Evolutionary conservation across 2,797 vertebrate species (phyloP).

Genomic region (Hafferia zeledoni): DNA sequence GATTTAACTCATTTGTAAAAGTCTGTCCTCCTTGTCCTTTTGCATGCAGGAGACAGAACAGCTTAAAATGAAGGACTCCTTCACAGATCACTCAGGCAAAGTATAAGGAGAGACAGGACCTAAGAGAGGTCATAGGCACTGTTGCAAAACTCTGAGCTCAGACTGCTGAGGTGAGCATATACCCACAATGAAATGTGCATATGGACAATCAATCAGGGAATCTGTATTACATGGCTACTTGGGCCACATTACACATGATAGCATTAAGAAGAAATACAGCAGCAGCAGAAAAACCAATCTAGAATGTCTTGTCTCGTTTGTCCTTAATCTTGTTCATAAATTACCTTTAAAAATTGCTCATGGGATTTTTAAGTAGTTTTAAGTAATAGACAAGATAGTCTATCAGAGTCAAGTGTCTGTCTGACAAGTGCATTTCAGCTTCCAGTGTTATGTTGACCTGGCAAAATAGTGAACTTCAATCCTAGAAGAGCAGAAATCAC

Average conservation of each 20-base stretch:
- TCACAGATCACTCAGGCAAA: not conserved
- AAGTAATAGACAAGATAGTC: not conserved
- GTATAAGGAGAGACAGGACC: not conserved
- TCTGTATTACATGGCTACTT: not conserved
- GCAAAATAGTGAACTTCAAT: not conserved
- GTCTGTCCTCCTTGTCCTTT: not conserved
- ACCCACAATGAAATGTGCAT: not conserved
- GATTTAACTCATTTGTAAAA: not conserved
- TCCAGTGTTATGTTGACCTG: not conserved
- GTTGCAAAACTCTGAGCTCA: not conserved
- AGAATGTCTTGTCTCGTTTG: not conserved
- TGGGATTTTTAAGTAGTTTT: not conserved
- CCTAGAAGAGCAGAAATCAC: not conserved
- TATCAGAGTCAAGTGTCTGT: not conserved
- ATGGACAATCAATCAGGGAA: not conserved
- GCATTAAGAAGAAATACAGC: not conserved
- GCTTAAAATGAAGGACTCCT: not conserved
- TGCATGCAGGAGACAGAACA: not conserved
- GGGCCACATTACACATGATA: not conserved
- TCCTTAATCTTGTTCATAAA: not conserved
- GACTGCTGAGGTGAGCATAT: not conserved
- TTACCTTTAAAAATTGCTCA: not conserved
- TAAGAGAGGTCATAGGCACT: not conserved
- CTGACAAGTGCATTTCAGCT: not conserved
- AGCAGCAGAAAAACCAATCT: not conserved